Evolutionary conservation across 2,113 vertebrate genomes (phyloP).

Genomic region (Psilopsiagon aymara): DNA sequence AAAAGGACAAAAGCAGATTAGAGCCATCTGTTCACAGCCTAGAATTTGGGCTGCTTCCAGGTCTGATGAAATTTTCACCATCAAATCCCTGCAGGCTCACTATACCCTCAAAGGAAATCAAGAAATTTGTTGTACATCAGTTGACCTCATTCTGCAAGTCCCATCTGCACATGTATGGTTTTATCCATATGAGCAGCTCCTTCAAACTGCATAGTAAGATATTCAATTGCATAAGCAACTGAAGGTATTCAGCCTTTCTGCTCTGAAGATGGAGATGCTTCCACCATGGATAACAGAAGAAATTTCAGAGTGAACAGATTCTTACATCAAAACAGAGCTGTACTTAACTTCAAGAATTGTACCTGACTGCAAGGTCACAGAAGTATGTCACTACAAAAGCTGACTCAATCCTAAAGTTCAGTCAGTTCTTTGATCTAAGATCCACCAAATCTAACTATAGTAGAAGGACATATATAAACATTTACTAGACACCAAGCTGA

Average conservation of each 20-base stretch:
- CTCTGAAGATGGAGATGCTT: not conserved
- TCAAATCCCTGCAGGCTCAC: not conserved
- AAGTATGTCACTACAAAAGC: not conserved
- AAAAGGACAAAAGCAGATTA: conserved; percentile 65
- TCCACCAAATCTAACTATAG: not conserved
- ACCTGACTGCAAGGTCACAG: not conserved
- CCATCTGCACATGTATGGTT: not conserved
- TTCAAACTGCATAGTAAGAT: not conserved
- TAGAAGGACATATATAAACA: not conserved
- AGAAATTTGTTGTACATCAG: not conserved
- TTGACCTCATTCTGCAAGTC: conserved; percentile 20
- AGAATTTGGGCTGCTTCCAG: conserved; percentile 10
- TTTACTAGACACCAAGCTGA: not conserved
- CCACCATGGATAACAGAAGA: not conserved
- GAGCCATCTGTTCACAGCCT: conserved; percentile 50
- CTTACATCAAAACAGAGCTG: not conserved
- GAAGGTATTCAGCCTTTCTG: not conserved
- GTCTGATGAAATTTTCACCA: conserved; percentile 20
- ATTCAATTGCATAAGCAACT: not conserved
- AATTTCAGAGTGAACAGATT: not conserved
- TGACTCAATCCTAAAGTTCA: not conserved
- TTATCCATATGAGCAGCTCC: not conserved
- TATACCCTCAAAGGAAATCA: not conserved
- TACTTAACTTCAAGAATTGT: not conserved
- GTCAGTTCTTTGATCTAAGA: not conserved